Base-by-base conservation (phyloP, 2,888 invertebrate species). In the Spilarctia lutea region DNA sequence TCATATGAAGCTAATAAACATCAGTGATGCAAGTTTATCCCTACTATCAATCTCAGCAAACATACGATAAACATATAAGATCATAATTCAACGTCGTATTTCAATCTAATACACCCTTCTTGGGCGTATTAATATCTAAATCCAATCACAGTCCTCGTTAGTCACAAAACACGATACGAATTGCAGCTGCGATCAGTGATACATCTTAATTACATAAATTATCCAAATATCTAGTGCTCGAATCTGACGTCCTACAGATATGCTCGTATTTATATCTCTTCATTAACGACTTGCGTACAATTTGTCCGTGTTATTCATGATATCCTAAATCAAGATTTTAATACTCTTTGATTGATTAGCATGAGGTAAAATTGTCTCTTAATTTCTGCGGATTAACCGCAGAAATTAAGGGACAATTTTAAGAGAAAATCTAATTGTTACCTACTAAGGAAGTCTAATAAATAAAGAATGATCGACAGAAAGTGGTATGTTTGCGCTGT, bases 161-260 rank as follows among this genome's bases (percentile, higher is more conserved):
- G 82, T 74, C 52, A 65, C 78, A 66, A 48, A 74, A 69, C 77
- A 75, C 20, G 56, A 45, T 66, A 7, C 27, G 65, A 52, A 39
- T 63, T 71, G 65, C 70, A 71, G 75, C 56, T 69, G 35, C 73
- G 81, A 78, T 83, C 73, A 65, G 75, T 71, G 81, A 83, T 83
- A 83, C 81, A 83, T 83, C 83, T 85, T 81, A 81, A 85, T 83
- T 79, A 85, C 79, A 83, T 85, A 85, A 83, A 85, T 83, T 85
- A 83, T 69, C 71, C 74, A 72, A 83, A 83, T 81, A 85, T 85
- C 85, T 72, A 72, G 69, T 72, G 77, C 77, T 75, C 73, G 68
- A 78, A 83, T 83, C 83, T 71, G 77, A 63, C 77, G 67, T 30
- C 42, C n/a, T 74, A 27, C 72, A 74, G 69, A 74, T 69, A 77